phyloP scores from a whole-genome alignment of 2,113 vertebrate genomes.

The Lycocorax pyrrhopterus region DNA sequence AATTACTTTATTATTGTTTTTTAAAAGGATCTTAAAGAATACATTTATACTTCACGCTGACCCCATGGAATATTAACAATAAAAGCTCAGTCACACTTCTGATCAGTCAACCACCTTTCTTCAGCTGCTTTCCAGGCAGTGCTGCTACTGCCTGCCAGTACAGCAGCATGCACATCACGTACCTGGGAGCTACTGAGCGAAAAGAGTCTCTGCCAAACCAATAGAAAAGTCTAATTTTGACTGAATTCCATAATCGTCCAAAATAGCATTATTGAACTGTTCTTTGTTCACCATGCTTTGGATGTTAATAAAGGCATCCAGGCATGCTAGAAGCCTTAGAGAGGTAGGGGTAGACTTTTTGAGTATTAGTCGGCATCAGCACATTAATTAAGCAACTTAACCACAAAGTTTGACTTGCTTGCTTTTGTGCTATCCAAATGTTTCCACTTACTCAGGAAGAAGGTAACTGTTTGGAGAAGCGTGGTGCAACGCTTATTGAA shows the following conservation, averaged over 20 bases:
- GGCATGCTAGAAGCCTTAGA: neutral
- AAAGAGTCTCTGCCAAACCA: neutral
- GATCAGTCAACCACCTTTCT: neutral
- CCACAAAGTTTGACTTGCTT: neutral
- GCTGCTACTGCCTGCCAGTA: neutral
- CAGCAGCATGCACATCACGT: neutral
- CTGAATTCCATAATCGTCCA: neutral
- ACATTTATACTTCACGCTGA: neutral
- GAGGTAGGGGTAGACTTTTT: neutral
- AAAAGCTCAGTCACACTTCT: neutral
- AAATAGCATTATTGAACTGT: neutral
- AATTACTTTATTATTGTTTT: neutral
- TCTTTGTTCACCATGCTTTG: neutral
- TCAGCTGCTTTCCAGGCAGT: neutral
- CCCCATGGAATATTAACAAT: neutral
- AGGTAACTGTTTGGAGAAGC: neutral
- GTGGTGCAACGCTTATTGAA: neutral
- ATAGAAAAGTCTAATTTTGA: neutral
- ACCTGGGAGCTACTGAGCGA: neutral
- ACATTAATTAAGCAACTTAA: neutral
- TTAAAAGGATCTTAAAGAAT: neutral
- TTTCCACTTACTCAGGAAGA: neutral
- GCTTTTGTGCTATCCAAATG: neutral
- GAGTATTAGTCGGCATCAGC: neutral
- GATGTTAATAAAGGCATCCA: neutral